Base-by-base conservation (phyloP, 2,888 invertebrate species). In the Oxycera nigricornis region DNA sequence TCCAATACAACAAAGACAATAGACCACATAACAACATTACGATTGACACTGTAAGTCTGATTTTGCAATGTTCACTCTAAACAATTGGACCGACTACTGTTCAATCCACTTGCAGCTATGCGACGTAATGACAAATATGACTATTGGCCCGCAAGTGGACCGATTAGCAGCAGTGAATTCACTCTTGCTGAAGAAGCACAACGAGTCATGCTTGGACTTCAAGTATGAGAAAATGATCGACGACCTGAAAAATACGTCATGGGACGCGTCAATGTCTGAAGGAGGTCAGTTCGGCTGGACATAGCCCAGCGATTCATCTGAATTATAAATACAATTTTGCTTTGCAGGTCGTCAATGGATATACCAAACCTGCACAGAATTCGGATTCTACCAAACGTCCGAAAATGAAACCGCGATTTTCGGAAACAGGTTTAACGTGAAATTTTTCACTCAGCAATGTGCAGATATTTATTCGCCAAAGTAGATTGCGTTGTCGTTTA, bases 321-420 rank as follows among this genome's bases (percentile, higher is more conserved):
- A n/a, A n/a, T n/a, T n/a, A n/a, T n/a, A 30, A 28, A 28, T 59
- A 14, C 2, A 28, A 6, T 55, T 46, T 46, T 50, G 9, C 50
- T 67, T 24, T 55, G 72, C 80, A 91, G 92, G 88, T 78, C 91
- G 97, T 0, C 94, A 94, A 81, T 97, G 97, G 97, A 91, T 89
- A 75, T 97, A 96, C 83, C 97, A 97, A 86, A 97, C 97, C 0
- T 98, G 97, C 82, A 95, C 94, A 0, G 98, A 98, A 84, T 98
- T 97, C 83, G 97, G 97, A 28, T 98, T 94, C 85, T 98, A 92
- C 85, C 97, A 98, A 87, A 94, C 95, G 0, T 95, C 96, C 0
- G 81, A 82, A 17, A 81, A 83, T n/a, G 79, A 80, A n/a, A 78
- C 77, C 0, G 80, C 79, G 24, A 83, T 90, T 83, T 97, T 97